phyloP scores from a whole-genome alignment of 2,113 vertebrate genomes.

The Ranitomeya imitator region DNA sequence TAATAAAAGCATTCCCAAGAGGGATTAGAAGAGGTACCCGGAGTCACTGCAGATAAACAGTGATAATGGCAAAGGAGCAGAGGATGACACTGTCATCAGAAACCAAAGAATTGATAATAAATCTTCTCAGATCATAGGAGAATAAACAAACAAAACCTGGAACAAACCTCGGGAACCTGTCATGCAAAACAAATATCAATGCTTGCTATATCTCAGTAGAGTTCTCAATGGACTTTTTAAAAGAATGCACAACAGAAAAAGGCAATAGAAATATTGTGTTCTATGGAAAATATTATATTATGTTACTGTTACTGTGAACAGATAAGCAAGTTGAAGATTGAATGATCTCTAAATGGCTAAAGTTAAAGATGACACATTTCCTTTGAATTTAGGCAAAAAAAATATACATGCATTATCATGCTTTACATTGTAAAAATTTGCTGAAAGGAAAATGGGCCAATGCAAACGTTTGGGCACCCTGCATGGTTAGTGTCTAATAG shows the following conservation, averaged over 20 bases:
- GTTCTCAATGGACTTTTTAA: background rate
- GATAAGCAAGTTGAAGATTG: too few species aligned
- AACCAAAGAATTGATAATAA: constrained; percentile 5
- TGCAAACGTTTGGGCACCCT: too few species aligned
- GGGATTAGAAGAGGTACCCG: background rate
- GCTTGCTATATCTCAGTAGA: background rate
- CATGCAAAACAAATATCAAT: background rate
- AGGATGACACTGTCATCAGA: background rate
- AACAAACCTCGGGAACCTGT: background rate
- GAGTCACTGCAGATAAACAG: constrained; percentile 1
- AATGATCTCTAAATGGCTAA: too few species aligned
- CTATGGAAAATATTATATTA: background rate
- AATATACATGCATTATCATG: too few species aligned
- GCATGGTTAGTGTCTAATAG: too few species aligned
- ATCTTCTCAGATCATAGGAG: background rate
- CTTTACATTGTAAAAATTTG: too few species aligned
- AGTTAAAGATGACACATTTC: too few species aligned
- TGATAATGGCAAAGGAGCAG: background rate
- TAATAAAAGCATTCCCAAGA: background rate
- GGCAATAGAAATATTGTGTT: background rate
- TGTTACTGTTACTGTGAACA: too few species aligned
- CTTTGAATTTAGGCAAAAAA: too few species aligned
- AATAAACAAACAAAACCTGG: background rate
- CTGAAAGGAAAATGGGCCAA: too few species aligned
- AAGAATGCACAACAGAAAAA: background rate